Percentiles rank a stretch among this genome's conserved stretches.
phyloP scores from a whole-genome alignment of 2,797 vertebrate species.

The Alexandromys oeconomus region DNA sequence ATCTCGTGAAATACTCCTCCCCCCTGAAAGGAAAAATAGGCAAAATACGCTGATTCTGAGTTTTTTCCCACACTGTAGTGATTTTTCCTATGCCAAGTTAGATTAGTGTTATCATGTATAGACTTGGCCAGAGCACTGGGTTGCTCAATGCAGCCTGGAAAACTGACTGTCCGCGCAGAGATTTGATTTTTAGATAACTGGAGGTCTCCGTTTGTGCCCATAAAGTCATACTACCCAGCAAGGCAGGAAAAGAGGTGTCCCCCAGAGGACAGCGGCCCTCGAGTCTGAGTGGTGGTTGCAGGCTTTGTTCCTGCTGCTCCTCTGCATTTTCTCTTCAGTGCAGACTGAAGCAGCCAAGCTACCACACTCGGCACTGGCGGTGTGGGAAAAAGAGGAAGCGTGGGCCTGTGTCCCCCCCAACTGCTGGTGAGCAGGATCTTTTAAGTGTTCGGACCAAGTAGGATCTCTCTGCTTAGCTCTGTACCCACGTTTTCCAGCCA shows the following conservation, averaged over 20 bases:
- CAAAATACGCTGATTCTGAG: slow-evolving; percentile 64
- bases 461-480: neutral
- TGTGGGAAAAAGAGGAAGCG: neutral
- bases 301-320: fast-evolving
- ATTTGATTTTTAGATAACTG: slow-evolving; percentile 13
- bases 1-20: slow-evolving; percentile 62
- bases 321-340: neutral
- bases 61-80: slow-evolving; percentile 3
- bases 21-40: slow-evolving; percentile 65
- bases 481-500: neutral
- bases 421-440: neutral
- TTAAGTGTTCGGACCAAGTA: fast-evolving
- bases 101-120: neutral
- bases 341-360: neutral
- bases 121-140: neutral
- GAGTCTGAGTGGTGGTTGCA: fast-evolving
- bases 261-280: neutral
- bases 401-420: neutral
- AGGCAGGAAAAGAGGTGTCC: neutral
- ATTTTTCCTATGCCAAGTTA: neutral
- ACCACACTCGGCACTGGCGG: too few relatives aligned
- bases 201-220: neutral
- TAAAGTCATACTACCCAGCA: neutral
- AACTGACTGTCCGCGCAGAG: neutral
- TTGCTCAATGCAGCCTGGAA: neutral